phyloP scores from a whole-genome alignment of 2,888 invertebrate genomes.

The Plagodis dolabraria region DNA sequence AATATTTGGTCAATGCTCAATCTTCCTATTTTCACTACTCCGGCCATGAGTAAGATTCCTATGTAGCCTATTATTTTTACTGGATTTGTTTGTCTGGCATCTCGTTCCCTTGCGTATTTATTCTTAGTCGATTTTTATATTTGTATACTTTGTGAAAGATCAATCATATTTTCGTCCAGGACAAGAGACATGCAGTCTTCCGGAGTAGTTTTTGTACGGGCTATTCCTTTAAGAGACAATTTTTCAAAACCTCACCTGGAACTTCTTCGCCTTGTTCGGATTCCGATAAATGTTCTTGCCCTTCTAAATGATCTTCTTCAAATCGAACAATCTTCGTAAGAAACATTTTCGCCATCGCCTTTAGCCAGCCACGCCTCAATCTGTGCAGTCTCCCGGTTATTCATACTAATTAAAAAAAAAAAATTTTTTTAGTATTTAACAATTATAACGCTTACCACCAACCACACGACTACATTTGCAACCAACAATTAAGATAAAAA shows the following conservation, averaged over 20 bases:
- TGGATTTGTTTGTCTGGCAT: too few species aligned
- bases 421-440: not conserved
- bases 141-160: not conserved
- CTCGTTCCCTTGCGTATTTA: too few species aligned
- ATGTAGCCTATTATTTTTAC: too few species aligned
- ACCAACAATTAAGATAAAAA: not conserved
- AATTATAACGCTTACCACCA: not conserved
- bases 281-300: not conserved
- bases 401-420: not conserved
- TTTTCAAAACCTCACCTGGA: not conserved
- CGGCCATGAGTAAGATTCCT: too few species aligned
- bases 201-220: not conserved
- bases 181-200: not conserved
- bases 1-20: not conserved
- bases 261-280: slow-evolving; percentile 1
- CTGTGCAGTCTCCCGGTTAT: not conserved
- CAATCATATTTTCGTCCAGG: not conserved
- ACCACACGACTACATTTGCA: not conserved
- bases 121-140: too few species aligned
- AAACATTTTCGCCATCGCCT: too few species aligned
- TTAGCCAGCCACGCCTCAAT: too few species aligned
- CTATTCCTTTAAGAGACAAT: not conserved
- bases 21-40: not conserved
- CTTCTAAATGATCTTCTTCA: too few species aligned
- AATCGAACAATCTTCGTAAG: too few species aligned